A percentile compares a stretch with the other conserved stretches of the same genome.
Evolutionary conservation across 53 echinoderm and acorn worm genomes (phyloP).

Genomic region (Zoroaster sp.): DNA sequence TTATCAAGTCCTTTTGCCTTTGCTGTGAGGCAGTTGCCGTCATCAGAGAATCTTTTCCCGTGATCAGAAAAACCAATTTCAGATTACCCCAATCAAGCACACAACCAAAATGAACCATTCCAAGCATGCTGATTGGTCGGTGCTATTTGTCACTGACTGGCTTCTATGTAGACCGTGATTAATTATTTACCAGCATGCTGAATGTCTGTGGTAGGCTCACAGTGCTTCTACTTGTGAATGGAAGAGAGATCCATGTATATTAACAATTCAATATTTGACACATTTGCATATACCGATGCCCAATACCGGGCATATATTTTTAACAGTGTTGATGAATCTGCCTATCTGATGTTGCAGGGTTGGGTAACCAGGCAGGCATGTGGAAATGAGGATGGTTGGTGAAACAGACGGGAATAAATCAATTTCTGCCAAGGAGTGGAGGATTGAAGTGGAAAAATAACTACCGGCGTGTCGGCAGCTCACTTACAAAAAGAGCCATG

Average conservation of each 20-base stretch:
- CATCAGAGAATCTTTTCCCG: too few relatives aligned
- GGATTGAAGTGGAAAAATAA: slow-evolving; percentile 28
- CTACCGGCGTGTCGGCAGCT: slow-evolving; percentile 21
- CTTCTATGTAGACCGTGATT: not conserved
- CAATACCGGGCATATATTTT: too few relatives aligned
- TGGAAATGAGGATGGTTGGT: not conserved
- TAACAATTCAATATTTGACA: not conserved
- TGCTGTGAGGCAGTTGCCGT: too few relatives aligned
- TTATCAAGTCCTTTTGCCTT: too few relatives aligned
- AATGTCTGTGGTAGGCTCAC: not conserved
- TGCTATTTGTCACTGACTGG: slow-evolving; percentile 32
- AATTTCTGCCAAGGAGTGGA: not conserved
- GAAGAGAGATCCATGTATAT: not conserved
- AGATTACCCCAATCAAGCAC: not conserved
- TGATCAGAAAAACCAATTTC: too few relatives aligned
- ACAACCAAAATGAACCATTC: not conserved
- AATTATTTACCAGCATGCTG: slow-evolving; percentile 28
- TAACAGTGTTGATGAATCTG: not conserved
- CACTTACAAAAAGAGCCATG: not conserved
- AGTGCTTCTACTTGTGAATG: not conserved
- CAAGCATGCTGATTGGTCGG: slow-evolving; percentile 25
- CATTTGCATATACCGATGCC: not conserved
- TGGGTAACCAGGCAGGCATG: not conserved
- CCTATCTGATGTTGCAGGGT: not conserved
- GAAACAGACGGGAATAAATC: slow-evolving; percentile 3